Conservation (phyloP, 2,113 vertebrate genomes). For the Bos taurus region ARS-UCD2.0 NC_037339.1:11683501-11684000, state of each 20-base stretch:
- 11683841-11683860: not conserved
- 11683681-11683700: not conserved
- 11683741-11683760: not conserved
- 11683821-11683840: not conserved
- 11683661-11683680: not conserved
- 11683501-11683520: not conserved
- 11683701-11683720: not conserved
- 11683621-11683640: not conserved
- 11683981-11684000: not conserved
- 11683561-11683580: not conserved
- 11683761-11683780: not conserved
- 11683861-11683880: not conserved
- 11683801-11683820: not conserved
- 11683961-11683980: accelerated
- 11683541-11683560: not conserved
- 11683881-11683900: not conserved
- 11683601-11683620: not conserved
- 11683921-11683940: not conserved
- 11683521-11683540: not conserved
- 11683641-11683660: not conserved
- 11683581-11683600: not conserved
- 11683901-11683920: not conserved
- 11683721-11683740: not conserved
- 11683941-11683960: not conserved
- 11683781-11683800: not conserved